Evolutionary conservation across 2,113 vertebrate species (phyloP).

Genomic region (Caranx ignobilis): DNA sequence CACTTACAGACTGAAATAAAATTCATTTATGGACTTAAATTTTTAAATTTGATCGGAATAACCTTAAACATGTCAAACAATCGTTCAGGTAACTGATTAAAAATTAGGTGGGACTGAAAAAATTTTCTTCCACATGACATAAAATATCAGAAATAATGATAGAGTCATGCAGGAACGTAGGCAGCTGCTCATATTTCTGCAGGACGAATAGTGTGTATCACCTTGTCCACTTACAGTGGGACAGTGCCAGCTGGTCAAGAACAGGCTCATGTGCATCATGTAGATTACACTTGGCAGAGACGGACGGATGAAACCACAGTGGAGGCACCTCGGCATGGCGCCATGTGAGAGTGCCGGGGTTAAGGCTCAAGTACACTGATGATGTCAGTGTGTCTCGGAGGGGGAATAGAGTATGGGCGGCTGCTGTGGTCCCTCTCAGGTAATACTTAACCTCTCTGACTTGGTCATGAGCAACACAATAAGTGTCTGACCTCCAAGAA

Average conservation of each 20-base stretch:
- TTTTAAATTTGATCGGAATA: too few relatives aligned
- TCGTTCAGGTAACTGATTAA: not conserved
- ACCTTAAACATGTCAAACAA: not conserved
- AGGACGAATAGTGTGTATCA: not conserved
- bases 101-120: not conserved
- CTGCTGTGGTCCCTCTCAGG: slow-evolving; percentile 71
- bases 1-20: not conserved
- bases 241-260: not conserved
- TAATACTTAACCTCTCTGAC: slow-evolving; percentile 79
- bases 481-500: slow-evolving; percentile 68
- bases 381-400: slow-evolving; percentile 73
- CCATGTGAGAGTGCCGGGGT: slow-evolving; percentile 55
- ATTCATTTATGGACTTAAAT: too few relatives aligned
- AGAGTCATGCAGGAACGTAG: not conserved
- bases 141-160: too few relatives aligned
- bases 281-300: slow-evolving; percentile 28
- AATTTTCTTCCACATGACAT: slow-evolving; percentile 1
- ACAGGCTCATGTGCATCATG: slow-evolving; percentile 19
- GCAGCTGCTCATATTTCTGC: not conserved
- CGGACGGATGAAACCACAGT: slow-evolving; percentile 15
- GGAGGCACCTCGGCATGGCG: slow-evolving; percentile 46
- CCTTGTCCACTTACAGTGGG: not conserved
- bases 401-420: slow-evolving; percentile 60
- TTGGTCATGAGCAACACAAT: slow-evolving; percentile 75
- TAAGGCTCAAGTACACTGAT: slow-evolving; percentile 67